phyloP scores from a whole-genome alignment of 2,888 invertebrate species.

The Cryptocephalus primarius region DNA sequence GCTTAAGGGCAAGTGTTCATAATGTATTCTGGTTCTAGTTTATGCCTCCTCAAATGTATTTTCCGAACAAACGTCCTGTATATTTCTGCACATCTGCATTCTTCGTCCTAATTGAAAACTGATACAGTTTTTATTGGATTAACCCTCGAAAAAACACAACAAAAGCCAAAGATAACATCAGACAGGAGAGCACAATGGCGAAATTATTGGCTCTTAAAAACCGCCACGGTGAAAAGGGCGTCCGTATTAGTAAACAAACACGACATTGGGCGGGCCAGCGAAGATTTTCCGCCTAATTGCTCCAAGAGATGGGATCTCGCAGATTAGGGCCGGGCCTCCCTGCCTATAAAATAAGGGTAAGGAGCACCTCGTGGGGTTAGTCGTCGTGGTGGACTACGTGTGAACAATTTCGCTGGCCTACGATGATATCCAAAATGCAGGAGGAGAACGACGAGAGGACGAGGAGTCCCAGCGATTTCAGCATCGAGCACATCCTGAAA shows the following conservation, averaged over 20 bases:
- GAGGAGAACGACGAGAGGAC: slow-evolving; percentile 6
- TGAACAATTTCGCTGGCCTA: slow-evolving; percentile 1
- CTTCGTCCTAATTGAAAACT: not conserved
- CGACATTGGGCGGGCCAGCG: not conserved
- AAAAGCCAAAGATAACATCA: not conserved
- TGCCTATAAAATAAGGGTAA: slow-evolving; percentile 12
- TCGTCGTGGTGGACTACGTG: slow-evolving; percentile 4
- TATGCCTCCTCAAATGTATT: no score
- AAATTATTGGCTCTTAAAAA: not conserved
- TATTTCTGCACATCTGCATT: no score
- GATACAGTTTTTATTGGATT: not conserved
- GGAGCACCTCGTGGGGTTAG: slow-evolving; percentile 6
- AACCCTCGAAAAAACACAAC: not conserved
- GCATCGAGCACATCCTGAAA: slow-evolving; percentile 50
- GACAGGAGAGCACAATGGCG: not conserved
- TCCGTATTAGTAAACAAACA: not conserved
- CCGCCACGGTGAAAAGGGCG: not conserved
- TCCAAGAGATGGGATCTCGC: slow-evolving; percentile 21
- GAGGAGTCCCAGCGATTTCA: slow-evolving; percentile 39
- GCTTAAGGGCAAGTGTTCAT: no score
- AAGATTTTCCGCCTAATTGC: slow-evolving; percentile 32
- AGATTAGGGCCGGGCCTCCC: slow-evolving; percentile 7
- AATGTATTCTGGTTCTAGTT: no score
- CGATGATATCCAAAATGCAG: slow-evolving; percentile 13
- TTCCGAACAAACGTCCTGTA: no score